Evolutionary conservation across 1,140 invertebrate genomes (phyloP), one percentile per base, ranked within the genome.

Genomic region (Muscidifurax raptorellus): DNA sequence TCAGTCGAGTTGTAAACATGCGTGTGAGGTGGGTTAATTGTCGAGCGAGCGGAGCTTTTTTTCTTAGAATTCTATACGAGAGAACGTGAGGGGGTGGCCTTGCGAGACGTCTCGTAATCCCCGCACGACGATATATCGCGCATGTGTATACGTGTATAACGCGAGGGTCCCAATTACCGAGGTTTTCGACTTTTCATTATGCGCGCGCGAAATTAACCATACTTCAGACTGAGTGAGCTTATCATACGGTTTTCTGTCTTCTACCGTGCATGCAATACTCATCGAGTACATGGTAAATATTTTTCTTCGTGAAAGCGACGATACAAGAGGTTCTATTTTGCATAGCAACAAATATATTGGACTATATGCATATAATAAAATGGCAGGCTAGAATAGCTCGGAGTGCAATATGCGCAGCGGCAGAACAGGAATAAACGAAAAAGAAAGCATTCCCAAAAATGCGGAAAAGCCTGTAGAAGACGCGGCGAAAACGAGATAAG

Each of bases 401-500:
- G 18, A 4, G 15, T 52, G 1, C 47, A 52, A 52, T 22, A 6
- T 52, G 47, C 47, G 18, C 13, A 52, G 18, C 15, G 9, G 7
- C 7, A 40, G 10, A 0, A 40, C 7, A 40, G 7, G 10, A 12
- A 40, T 9, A 40, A 40, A 40, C 1, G 7, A 40, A 40, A 12
- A 47, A 47, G 44, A 18, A 47, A 18, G 2, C 44, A 47, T 47
- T 47, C 44, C 15, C 13, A 15, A 47, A 47, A 15, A 3, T 47
- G 44, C 52, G 52, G n/a, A n/a, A 59, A 59, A 22, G 15, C 6
- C n/a, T 69, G 66, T 27, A 28, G 27, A 86, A 75, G 80, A 83
- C 32, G 76, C 66, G 52, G 64, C 47, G 82, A 78, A 71, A 84
- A 83, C n/a, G 78, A 44, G 64, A 79, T 84, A 83, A 82, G 74